Base-by-base conservation (phyloP, 2,113 vertebrate genomes). In the Eurypyga helias region DNA sequence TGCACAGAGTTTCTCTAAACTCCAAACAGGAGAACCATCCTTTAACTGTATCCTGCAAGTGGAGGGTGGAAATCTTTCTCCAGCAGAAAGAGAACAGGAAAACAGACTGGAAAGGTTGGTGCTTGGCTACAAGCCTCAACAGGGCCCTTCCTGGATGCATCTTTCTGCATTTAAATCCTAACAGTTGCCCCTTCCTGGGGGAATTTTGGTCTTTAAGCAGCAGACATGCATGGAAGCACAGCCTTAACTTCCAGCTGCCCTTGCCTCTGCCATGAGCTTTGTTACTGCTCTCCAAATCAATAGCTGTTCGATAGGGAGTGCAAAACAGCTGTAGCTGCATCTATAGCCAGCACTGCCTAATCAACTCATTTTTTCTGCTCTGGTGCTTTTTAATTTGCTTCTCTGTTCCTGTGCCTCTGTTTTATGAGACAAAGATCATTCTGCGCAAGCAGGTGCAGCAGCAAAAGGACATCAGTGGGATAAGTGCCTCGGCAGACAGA, bases 351-450 rank as follows among this genome's bases (percentile, higher is more conserved):
- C 83, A 5, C 57, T 82, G 75, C 64, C 91, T 81, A 34, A 87
- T 90, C 77, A 89, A 87, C 65, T 94, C 58, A 13, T 78, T 64
- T 83, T 93, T 94, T 96, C 94, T 94, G 94, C 95, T 96, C 90
- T 94, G 89, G 6, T 97, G 96, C 89, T 88, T 96, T 96, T 93
- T 93, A 95, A 95, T 98, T 96, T 89, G 79, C 88, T 96, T 86
- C 17, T 86, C 62, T 95, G 82, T 84, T 90, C 76, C 91, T 48
- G 45, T 70, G 66, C 92, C 67, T 94, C 61, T 87, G 65, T 62
- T 94, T 89, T 73, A 79, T 57, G 89, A 90, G 80, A 72, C 11
- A 65, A 65, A 77, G 70, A 71, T 61, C 58, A 29, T 79, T 48
- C 49, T 65, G 77, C 0, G 1, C 72, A 86, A 72, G 87, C 87